Evolutionary conservation across 2,888 invertebrate genomes (phyloP), one percentile per base, ranked within the genome.

Genomic region (Drosophila neonasuta): DNA sequence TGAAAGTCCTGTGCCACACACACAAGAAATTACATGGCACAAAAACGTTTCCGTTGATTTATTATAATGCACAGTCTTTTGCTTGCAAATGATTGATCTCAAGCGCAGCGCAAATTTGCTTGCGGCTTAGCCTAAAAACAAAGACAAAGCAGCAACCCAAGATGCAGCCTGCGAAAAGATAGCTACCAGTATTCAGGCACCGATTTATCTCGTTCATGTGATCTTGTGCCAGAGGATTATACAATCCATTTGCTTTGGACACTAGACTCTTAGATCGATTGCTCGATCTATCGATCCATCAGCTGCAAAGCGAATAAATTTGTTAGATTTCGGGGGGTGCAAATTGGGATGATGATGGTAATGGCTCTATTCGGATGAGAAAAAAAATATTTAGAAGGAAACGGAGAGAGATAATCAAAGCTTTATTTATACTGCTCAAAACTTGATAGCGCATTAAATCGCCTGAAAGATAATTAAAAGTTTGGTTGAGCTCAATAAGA

Each of bases 11-110:
- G 68, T 58, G 36, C 44, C 32, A 39, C 34, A 36, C 51, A 51
- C 45, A 41, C 39, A 41, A 44, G 24, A 45, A 68, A 63, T 72
- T 72, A 72, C 72, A 72, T 59, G 67, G 55, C 71, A 72, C 58
- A 67, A 72, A 56, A 54, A 29, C 71, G 32, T 74, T 77, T 77
- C 77, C 74, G 68, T 68, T 72, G 77, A 77, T 74, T 74, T 74
- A 74, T 74, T 68, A 72, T 61, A 32, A n/a, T 34, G 45, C 45
- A 11, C 34, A 34, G 34, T 34, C 34, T 34, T 36, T 10, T 10
- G 32, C 36, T 36, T 42, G 24, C 32, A 46, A 46, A 62, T 80
- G 81, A 84, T 84, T 76, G 84, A 81, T 86, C 81, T 76, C 56
- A 54, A 67, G 70, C 77, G 42, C 55, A 73, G 44, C 65, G 68